Percentiles rank a stretch among this genome's conserved stretches.
These are phyloP conservation scores for Drosophila anomelani DNA, from an alignment of 2,888 invertebrate genomes.

Conservation along the genomic window DNA sequence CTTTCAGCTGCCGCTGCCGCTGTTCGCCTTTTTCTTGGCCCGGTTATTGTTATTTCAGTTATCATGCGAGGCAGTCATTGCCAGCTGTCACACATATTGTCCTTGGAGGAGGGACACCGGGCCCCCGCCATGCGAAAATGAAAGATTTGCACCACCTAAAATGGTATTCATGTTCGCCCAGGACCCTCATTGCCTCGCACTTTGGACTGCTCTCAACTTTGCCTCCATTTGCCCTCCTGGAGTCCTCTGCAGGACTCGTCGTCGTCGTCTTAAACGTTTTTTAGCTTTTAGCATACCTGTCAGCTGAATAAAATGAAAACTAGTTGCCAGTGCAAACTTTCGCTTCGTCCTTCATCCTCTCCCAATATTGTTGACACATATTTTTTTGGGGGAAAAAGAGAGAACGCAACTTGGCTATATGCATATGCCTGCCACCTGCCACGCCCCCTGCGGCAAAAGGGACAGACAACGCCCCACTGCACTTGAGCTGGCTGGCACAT, in stretches of 20 bases:
- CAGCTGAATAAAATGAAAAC: conserved; percentile 78
- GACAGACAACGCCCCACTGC: conserved; percentile 51
- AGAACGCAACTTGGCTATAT: conserved; percentile 37
- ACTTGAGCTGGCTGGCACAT: conserved; percentile 57
- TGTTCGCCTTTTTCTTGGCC: conserved; percentile 33
- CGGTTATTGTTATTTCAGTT: conserved; percentile 62
- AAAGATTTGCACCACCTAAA: conserved; percentile 49
- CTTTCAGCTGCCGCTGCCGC: conserved; percentile 46
- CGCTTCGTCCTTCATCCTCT: conserved; percentile 53
- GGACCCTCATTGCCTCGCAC: conserved; percentile 38
- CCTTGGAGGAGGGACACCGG: conserved; percentile 21
- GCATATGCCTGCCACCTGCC: conserved; percentile 47
- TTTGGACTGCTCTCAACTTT: conserved; percentile 60
- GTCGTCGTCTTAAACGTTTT: conserved; percentile 40
- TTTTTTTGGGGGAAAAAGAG: conserved; percentile 49
- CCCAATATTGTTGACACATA: conserved; percentile 78
- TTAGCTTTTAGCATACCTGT: conserved; percentile 80
- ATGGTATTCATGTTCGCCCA: conserved; percentile 24
- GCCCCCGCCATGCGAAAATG: conserved; percentile 1
- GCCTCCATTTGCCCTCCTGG: conserved; percentile 24
- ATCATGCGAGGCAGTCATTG: conserved; percentile 75
- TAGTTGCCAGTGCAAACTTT: conserved; percentile 78
- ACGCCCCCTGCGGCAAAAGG: conserved; percentile 30
- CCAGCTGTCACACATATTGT: conserved; percentile 72
- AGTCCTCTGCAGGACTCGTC: conserved; percentile 20